Conservation (phyloP, 1,140 invertebrate species). For the Bombus waltoni region DNA sequence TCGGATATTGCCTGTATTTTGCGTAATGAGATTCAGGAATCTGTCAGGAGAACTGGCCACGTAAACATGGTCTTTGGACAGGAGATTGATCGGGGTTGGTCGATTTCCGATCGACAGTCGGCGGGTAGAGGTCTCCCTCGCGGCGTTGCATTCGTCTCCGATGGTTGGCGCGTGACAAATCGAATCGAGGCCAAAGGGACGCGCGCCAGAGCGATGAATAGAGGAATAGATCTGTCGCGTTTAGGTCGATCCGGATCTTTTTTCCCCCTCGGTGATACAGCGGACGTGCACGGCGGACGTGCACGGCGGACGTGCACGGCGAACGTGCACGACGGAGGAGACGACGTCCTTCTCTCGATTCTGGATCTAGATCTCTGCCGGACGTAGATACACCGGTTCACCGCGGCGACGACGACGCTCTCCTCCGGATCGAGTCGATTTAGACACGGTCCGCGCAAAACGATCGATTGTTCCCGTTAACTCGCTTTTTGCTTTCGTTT, state of each 20-base stretch:
- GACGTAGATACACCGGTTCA: slow-evolving; percentile 30
- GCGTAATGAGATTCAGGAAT: too few species aligned
- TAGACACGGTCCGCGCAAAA: slow-evolving; percentile 26
- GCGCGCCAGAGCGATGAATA: slow-evolving; percentile 37
- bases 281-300: slow-evolving; percentile 5
- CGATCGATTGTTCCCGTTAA: slow-evolving; percentile 37
- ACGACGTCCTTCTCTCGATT: neutral
- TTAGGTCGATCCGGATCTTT: slow-evolving; percentile 29
- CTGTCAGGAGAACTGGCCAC: neutral
- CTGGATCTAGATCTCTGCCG: slow-evolving; percentile 32
- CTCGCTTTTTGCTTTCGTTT: slow-evolving; percentile 1
- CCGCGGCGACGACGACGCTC: neutral
- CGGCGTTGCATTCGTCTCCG: neutral
- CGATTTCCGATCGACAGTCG: slow-evolving; percentile 25
- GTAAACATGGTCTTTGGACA: neutral
- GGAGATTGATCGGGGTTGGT: slow-evolving; percentile 41
- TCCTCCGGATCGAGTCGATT: neutral
- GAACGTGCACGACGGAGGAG: neutral
- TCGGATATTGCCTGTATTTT: too few species aligned
- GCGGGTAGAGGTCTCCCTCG: neutral
- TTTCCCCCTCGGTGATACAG: neutral
- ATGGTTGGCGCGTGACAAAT: slow-evolving; percentile 40
- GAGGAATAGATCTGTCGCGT: slow-evolving; percentile 55
- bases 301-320: neutral
- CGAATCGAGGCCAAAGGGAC: slow-evolving; percentile 46